Evolutionary conservation across 1,140 invertebrate species (phyloP).

Genomic region (Dendroctonus valens): DNA sequence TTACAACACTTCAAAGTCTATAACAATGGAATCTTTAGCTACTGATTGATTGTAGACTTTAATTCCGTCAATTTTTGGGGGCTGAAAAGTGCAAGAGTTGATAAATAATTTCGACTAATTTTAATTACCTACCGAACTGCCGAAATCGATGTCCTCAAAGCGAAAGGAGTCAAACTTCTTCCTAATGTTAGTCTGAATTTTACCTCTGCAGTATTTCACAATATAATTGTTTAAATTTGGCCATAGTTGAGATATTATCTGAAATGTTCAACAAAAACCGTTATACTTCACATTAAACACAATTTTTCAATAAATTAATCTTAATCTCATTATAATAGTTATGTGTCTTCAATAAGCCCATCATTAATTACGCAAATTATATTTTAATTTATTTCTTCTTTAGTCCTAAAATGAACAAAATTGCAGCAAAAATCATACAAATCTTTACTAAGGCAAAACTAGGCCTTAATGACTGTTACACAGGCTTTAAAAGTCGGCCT

Average conservation of each 20-base stretch:
- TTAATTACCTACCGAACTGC: conserved; percentile 68
- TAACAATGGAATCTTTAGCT: conserved; percentile 88
- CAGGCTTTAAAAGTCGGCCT: too few relatives aligned
- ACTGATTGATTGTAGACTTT: conserved; percentile 92
- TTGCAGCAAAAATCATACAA: too few relatives aligned
- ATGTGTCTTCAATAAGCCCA: too few relatives aligned
- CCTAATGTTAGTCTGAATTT: conserved; percentile 78
- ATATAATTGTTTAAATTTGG: conserved; percentile 88
- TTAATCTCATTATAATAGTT: too few relatives aligned
- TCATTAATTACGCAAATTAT: too few relatives aligned
- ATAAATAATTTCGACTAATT: conserved; percentile 26
- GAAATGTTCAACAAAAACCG: conserved; percentile 14
- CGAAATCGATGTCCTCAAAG: conserved; percentile 89
- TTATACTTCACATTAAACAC: too few relatives aligned
- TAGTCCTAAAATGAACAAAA: too few relatives aligned
- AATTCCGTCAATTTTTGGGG: conserved; percentile 85
- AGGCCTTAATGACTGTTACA: too few relatives aligned
- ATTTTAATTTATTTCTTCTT: too few relatives aligned
- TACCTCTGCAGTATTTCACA: conserved; percentile 72
- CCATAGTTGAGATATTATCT: conserved; percentile 90
- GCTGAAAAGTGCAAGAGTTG: conserved; percentile 74
- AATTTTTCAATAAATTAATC: too few relatives aligned
- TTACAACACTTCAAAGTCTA: conserved; percentile 92
- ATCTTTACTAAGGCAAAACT: too few relatives aligned
- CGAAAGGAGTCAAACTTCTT: conserved; percentile 82